These are phyloP conservation scores for Nibea albiflora DNA, from an alignment of 2,113 vertebrate genomes.

Conservation along the genomic window DNA sequence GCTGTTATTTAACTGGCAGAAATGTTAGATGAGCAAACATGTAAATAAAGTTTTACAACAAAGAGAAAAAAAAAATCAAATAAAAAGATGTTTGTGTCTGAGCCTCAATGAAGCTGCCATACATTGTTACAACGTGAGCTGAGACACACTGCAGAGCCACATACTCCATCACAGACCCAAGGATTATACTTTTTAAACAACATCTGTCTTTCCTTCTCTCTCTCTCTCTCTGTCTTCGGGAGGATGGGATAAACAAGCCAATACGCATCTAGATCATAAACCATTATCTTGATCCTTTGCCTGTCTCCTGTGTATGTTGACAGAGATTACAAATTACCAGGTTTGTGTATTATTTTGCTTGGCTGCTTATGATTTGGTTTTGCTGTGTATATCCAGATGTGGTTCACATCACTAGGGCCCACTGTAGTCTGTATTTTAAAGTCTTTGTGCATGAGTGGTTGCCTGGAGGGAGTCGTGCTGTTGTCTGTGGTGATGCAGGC, in stretches of 20 bases:
- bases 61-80: constrained; percentile 49
- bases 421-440: constrained; percentile 17
- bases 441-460: constrained; percentile 2
- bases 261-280: constrained; percentile 52
- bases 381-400: constrained; percentile 48
- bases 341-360: constrained; percentile 58
- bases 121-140: constrained; percentile 28
- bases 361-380: constrained; percentile 49
- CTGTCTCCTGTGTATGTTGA: constrained; percentile 45
- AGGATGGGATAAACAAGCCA: constrained; percentile 46
- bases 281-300: constrained; percentile 48
- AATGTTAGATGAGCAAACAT: constrained; percentile 14
- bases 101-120: constrained; percentile 57
- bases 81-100: constrained; percentile 29
- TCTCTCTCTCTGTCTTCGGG: constrained; percentile 18
- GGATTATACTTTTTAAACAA: constrained; percentile 75
- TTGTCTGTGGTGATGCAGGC: background rate
- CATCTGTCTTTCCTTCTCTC: constrained; percentile 56
- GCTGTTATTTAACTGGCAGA: background rate
- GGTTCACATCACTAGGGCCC: constrained; percentile 29
- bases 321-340: constrained; percentile 50
- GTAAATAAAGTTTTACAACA: constrained; percentile 41
- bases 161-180: constrained; percentile 51
- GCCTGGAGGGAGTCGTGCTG: constrained; percentile 13
- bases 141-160: constrained; percentile 64